phyloP scores from a whole-genome alignment of 92 coral and sea anemone genomes.

The Actinernus sp. region DNA sequence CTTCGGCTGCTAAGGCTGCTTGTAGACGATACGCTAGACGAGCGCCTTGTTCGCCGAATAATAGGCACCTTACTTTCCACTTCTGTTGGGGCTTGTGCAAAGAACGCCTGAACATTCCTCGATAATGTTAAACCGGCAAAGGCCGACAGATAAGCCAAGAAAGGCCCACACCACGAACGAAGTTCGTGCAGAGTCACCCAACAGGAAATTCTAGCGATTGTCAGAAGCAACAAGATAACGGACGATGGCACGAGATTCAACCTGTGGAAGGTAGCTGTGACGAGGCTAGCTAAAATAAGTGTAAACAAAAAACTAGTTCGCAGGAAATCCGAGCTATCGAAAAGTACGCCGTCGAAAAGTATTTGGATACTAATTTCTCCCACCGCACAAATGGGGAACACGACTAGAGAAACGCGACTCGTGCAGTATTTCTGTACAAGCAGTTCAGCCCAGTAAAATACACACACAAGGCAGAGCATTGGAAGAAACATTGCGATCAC shows the following conservation, averaged over 20 bases:
- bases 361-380: slow-evolving; percentile 96
- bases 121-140: slow-evolving; percentile 90
- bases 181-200: slow-evolving; percentile 82
- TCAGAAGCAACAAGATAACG: slow-evolving; percentile 71
- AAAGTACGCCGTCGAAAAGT: slow-evolving; percentile 85
- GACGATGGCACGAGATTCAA: slow-evolving; percentile 79
- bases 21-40: slow-evolving; percentile 82
- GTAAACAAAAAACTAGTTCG: slow-evolving; percentile 86
- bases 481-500: slow-evolving; percentile 83
- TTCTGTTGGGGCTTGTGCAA: slow-evolving; percentile 81
- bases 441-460: slow-evolving; percentile 97
- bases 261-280: slow-evolving; percentile 77
- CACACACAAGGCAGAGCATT: slow-evolving; percentile 84
- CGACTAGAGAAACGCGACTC: slow-evolving; percentile 83
- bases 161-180: slow-evolving; percentile 87
- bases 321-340: slow-evolving; percentile 90
- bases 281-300: slow-evolving; percentile 75
- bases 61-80: slow-evolving; percentile 93
- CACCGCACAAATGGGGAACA: slow-evolving; percentile 90
- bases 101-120: slow-evolving; percentile 79
- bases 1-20: slow-evolving; percentile 82
- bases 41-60: slow-evolving; percentile 74
- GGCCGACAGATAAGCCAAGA: slow-evolving; percentile 96
- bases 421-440: slow-evolving; percentile 96
- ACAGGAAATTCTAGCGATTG: slow-evolving; percentile 80